Evolutionary conservation across 2,113 vertebrate genomes (phyloP), one percentile per base, ranked within the genome.

Genomic region (Meriones unguiculatus): DNA sequence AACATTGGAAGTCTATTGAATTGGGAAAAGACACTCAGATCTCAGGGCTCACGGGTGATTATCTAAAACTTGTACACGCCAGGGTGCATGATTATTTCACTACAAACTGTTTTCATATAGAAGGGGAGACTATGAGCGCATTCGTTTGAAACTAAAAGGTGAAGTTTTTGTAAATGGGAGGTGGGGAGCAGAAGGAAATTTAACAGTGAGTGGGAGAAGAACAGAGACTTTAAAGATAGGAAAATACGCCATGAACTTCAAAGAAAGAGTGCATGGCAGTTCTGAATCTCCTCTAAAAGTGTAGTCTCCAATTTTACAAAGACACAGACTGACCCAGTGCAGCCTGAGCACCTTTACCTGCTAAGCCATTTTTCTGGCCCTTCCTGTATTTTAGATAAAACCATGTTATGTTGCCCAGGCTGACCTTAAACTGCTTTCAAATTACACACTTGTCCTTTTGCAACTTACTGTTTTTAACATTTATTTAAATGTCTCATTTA

Each of bases 161-260:
- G 11, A 90, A 78, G 94, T 96, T 65, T 92, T 38, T 69, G 38
- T 87, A 65, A 81, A 41, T 46, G 5, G 46, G 46, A 46, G 46
- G 46, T 46, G 46, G 46, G 46, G 46, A 46, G 46, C 11, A 95
- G 84, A 90, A 69, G 70, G 72, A 72, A 85, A 86, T 25, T 1
- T 76, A 52, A 50, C 7, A 65, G 75, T 52, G 11, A 6, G 70
- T 12, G 50, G 17, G 65, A 89, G 35, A 84, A 92, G 35, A 77
- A 81, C 18, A 57, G 25, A 52, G 64, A 59, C 92, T 75, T 94
- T 72, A 88, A 91, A 93, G 76, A 72, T 54, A 94, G 52, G 41
- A 90, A 81, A 93, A 32, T 18, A 96, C 64, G n/a, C 72, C 92
- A 93, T 73, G 52, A 84, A 77, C n/a, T 93, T 88, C 87, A 95